Percentiles rank a stretch among this genome's conserved stretches.
These are phyloP conservation scores for Dicrurus megarhynchus DNA, from an alignment of 2,113 vertebrate species.

Conservation along the genomic window DNA sequence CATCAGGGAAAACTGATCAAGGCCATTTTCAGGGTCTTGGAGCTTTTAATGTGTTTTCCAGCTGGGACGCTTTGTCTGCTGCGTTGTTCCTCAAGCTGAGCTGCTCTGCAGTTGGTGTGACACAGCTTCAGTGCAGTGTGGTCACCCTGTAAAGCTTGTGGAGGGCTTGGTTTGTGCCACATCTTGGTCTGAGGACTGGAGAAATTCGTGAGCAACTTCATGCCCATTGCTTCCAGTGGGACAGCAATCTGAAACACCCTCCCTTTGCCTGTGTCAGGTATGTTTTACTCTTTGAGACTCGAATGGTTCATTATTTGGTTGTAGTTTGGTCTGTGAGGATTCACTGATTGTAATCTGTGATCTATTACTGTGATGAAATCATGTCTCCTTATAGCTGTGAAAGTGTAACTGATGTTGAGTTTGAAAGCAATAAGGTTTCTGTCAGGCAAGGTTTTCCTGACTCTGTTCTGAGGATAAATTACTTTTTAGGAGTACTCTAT, in stretches of 20 bases:
- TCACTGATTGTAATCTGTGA: not conserved
- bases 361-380: not conserved
- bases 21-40: constrained; percentile 9
- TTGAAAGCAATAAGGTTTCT: not conserved
- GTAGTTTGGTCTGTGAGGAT: not conserved
- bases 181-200: not conserved
- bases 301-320: not conserved
- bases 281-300: not conserved
- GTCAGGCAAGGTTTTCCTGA: not conserved
- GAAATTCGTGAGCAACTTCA: not conserved
- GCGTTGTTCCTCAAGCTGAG: not conserved
- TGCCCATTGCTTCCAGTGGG: not conserved
- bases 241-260: not conserved
- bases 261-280: not conserved
- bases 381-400: not conserved
- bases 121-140: fast-evolving
- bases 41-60: constrained; percentile 55
- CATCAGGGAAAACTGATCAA: constrained; percentile 22
- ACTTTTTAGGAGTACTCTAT: not conserved
- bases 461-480: not conserved
- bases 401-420: not conserved
- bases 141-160: not conserved
- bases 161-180: not conserved
- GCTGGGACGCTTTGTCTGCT: constrained; percentile 3
- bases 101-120: not conserved